A percentile compares a stretch with the other conserved stretches of the same genome.
Evolutionary conservation across 2,113 vertebrate species (phyloP).

Genomic region (Phoxinus phoxinus): DNA sequence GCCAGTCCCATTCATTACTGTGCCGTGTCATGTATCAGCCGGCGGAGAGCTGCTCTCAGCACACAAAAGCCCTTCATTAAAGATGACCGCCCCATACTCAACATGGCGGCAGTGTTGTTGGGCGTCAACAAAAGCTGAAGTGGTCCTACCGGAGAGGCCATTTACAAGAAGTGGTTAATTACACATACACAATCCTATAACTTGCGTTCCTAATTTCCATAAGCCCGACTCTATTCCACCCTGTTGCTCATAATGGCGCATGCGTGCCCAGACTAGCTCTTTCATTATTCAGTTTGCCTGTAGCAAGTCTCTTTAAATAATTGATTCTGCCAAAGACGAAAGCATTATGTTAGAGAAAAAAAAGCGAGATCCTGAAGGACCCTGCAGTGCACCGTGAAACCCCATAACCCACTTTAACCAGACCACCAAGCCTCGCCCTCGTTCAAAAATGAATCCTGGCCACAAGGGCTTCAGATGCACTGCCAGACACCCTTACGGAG

Average conservation of each 20-base stretch:
- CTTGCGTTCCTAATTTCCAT: constrained; percentile 28
- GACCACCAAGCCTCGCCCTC: not conserved
- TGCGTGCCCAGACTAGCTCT: not conserved
- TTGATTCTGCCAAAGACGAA: constrained; percentile 44
- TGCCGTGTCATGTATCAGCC: constrained; percentile 13
- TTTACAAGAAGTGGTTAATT: constrained; percentile 19
- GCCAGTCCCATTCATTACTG: constrained; percentile 5
- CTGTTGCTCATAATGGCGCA: not conserved
- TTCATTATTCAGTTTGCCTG: constrained; percentile 63
- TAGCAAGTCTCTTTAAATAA: constrained; percentile 64
- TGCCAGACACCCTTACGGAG: constrained; percentile 10
- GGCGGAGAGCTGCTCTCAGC: not conserved
- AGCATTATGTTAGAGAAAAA: not conserved
- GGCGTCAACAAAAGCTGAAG: not conserved
- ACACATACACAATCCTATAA: constrained; percentile 16
- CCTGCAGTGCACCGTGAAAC: not conserved
- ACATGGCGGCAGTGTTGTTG: not conserved
- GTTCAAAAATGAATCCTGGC: not conserved
- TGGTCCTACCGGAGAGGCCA: not conserved
- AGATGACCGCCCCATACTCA: constrained; percentile 4
- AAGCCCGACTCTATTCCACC: not conserved
- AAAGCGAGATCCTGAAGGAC: not conserved
- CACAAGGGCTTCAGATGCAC: constrained; percentile 2
- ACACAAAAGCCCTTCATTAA: constrained; percentile 26
- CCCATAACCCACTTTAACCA: constrained; percentile 9